Evolutionary conservation across 2,797 vertebrate species (phyloP).

Genomic region (Etheostoma nigrum): DNA sequence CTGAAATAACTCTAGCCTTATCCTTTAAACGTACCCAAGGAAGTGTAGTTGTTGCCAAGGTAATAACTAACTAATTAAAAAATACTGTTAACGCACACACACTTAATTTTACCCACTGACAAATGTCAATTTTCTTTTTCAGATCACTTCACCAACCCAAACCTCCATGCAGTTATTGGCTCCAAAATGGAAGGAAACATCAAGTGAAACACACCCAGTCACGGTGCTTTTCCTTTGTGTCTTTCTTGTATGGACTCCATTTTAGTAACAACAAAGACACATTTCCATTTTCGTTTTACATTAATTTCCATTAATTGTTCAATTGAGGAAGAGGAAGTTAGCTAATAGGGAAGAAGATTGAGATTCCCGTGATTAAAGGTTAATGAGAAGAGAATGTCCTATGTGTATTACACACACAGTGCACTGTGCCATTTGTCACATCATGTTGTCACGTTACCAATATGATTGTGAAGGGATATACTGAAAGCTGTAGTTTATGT

Average conservation of each 20-base stretch:
- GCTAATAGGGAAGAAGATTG: not conserved
- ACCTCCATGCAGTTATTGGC: slow-evolving; percentile 56
- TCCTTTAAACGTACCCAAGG: not conserved
- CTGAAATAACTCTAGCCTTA: not conserved
- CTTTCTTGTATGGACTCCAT: not conserved
- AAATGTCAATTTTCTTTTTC: slow-evolving; percentile 42
- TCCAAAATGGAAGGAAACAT: slow-evolving; percentile 55
- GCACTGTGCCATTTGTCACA: slow-evolving; percentile 31
- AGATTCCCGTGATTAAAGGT: slow-evolving; percentile 21
- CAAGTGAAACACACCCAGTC: slow-evolving; percentile 36
- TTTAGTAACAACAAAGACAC: not conserved
- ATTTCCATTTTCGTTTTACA: not conserved
- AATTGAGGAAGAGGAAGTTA: not conserved
- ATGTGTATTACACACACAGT: slow-evolving; percentile 13
- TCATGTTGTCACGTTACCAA: not conserved
- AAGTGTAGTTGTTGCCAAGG: not conserved
- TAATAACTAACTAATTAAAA: not conserved
- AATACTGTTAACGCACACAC: not conserved
- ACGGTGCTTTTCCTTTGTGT: not conserved
- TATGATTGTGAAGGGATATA: not conserved
- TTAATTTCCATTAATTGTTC: not conserved
- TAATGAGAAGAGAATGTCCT: slow-evolving; percentile 37
- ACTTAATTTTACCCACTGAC: not conserved
- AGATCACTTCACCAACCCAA: slow-evolving; percentile 84
- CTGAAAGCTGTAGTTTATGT: not conserved